A percentile compares a stretch with the other conserved stretches of the same genome.
phyloP scores from a whole-genome alignment of 2,113 vertebrate species.

The Phyllostomus discolor region DNA sequence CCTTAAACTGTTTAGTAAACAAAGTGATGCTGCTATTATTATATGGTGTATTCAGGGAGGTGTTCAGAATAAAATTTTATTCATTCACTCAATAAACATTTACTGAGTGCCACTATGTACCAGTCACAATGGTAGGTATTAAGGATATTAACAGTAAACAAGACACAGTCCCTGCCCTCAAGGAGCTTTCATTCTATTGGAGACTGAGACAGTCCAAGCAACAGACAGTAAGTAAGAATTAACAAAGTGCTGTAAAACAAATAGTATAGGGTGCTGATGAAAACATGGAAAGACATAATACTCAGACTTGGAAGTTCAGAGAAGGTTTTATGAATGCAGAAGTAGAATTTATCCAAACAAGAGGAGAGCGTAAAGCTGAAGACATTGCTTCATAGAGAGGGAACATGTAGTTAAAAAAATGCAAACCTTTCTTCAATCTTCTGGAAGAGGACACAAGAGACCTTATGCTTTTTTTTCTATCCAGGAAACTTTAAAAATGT shows the following conservation, averaged over 20 bases:
- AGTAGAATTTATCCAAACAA: neutral
- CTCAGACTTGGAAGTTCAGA: neutral
- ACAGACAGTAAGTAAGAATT: neutral
- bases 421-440: neutral
- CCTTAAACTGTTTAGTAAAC: neutral
- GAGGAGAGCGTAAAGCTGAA: neutral
- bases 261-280: neutral
- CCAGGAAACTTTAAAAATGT: neutral
- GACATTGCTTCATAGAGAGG: neutral
- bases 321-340: neutral
- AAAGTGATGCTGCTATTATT: neutral
- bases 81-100: neutral
- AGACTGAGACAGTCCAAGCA: neutral
- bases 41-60: neutral
- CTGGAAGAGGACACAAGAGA: neutral
- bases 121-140: neutral
- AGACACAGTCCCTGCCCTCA: neutral
- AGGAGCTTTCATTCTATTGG: neutral
- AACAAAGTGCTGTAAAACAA: neutral
- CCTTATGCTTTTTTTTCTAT: neutral
- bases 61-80: neutral
- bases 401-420: neutral
- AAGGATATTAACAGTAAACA: neutral
- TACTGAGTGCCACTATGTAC: neutral
- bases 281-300: neutral